Evolutionary conservation across 1,140 invertebrate species (phyloP).

Genomic region (Heliconius congener): DNA sequence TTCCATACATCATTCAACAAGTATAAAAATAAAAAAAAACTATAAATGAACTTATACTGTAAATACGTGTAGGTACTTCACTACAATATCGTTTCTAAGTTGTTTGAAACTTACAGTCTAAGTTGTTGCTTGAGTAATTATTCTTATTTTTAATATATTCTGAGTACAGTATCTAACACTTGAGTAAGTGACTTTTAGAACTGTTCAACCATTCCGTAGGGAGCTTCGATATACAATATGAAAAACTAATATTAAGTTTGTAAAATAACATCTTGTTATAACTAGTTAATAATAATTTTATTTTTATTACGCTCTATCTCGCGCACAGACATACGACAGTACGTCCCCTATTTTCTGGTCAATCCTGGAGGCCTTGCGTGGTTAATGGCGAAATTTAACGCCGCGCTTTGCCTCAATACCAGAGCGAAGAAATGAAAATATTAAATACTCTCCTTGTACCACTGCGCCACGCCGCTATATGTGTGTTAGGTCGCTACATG

Average conservation of each 20-base stretch:
- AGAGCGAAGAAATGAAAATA: not conserved
- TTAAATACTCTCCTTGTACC: not conserved
- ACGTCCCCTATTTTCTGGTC: not conserved
- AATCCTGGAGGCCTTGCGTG: too few relatives aligned
- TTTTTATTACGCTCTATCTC: too few relatives aligned
- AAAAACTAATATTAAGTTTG: not conserved
- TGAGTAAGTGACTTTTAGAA: not conserved
- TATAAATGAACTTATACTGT: not conserved
- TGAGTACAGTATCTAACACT: not conserved
- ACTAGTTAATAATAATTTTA: too few relatives aligned
- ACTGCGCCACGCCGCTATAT: too few relatives aligned
- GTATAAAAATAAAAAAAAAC: not conserved
- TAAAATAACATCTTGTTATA: not conserved
- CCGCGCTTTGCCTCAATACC: not conserved
- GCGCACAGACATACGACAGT: not conserved
- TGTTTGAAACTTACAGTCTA: not conserved
- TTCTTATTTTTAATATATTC: constrained; percentile 1
- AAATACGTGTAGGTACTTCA: not conserved
- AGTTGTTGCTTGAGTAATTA: not conserved
- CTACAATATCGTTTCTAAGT: not conserved
- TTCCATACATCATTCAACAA: not conserved
- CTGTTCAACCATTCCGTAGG: not conserved
- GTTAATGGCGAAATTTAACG: not conserved
- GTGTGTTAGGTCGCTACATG: too few relatives aligned
- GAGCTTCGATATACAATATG: not conserved